Evolutionary conservation across 2,797 vertebrate genomes (phyloP), one percentile per base, ranked within the genome.

Genomic region (Alfaro cultratus): DNA sequence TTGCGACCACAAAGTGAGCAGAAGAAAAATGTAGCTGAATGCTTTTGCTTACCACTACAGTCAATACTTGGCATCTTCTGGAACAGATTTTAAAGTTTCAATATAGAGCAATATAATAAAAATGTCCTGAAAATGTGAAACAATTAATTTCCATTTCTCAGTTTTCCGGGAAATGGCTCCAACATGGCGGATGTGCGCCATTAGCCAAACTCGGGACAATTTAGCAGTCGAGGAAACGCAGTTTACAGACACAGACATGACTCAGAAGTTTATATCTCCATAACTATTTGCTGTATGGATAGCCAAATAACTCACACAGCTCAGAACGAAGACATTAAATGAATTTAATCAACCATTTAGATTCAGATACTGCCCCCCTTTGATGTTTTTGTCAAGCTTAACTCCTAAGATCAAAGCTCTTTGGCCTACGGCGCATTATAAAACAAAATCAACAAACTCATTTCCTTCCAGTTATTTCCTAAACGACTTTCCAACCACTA

Each of bases 401-500:
- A 29, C 12, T 71, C 43, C n/a, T 16, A 45, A 43, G 1, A 26
- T 18, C 41, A 71, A 71, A 71, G 23, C 21, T 62, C 15, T 46
- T 55, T 70, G 47, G 8, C 21, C 34, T 21, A 0, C 5, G 57
- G 34, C 6, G 11, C 6, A 41, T 29, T 36, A 53, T 55, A 57
- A 49, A 78, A 57, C 41, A 47, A 47, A 21, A 0, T 41, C 43
- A 75, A 31, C 34, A 47, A 46, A 36, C 43, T 76, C 26, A 31
- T 76, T 57, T 74, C 75, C 26, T 53, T 72, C 51, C 31, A 45
- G 73, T 34, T 43, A n/a, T 76, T 76, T 80, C 18, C 23, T 45
- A 41, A 75, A 80, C 15, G 12, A 68, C 60, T 67, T 77, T 15
- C 46, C 2, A 68, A 62, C 57, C 45, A 70, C 36, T 21, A 36